Conservation (phyloP, 2,888 invertebrate genomes). For the Zaprionus lineosus region DNA sequence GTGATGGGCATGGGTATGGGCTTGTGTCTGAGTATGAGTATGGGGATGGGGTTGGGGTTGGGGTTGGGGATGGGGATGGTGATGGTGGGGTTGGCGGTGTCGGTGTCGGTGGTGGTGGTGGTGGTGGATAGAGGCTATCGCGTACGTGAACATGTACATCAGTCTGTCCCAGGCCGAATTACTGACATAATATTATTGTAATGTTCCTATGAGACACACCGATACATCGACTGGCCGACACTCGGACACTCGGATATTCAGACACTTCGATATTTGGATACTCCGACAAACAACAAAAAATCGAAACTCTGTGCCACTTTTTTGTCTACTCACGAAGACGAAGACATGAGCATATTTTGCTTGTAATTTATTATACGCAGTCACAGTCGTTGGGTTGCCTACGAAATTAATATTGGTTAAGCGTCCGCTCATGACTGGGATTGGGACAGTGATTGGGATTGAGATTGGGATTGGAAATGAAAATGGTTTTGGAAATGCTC, state of each 20-base stretch:
- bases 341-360: slow-evolving; percentile 77
- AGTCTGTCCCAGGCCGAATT: slow-evolving; percentile 52
- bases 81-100: background rate
- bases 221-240: too few relatives aligned
- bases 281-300: too few relatives aligned
- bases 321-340: slow-evolving; percentile 72
- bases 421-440: slow-evolving; percentile 27
- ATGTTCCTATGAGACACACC: slow-evolving; percentile 55
- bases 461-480: background rate
- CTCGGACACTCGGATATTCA: too few relatives aligned
- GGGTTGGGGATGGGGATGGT: background rate
- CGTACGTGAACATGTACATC: slow-evolving; percentile 47
- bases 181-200: slow-evolving; percentile 77
- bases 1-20: background rate
- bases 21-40: background rate
- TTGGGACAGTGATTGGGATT: background rate
- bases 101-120: background rate
- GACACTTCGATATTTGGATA: too few relatives aligned
- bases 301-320: slow-evolving; percentile 64
- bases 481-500: background rate
- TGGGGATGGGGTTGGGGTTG: background rate
- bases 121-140: background rate
- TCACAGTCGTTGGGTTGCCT: slow-evolving; percentile 72
- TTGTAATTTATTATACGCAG: slow-evolving; percentile 79
- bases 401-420: slow-evolving; percentile 67